These are phyloP conservation scores for Epinephelus awoara DNA, from an alignment of 2,797 vertebrate species.

Conservation along the genomic window DNA sequence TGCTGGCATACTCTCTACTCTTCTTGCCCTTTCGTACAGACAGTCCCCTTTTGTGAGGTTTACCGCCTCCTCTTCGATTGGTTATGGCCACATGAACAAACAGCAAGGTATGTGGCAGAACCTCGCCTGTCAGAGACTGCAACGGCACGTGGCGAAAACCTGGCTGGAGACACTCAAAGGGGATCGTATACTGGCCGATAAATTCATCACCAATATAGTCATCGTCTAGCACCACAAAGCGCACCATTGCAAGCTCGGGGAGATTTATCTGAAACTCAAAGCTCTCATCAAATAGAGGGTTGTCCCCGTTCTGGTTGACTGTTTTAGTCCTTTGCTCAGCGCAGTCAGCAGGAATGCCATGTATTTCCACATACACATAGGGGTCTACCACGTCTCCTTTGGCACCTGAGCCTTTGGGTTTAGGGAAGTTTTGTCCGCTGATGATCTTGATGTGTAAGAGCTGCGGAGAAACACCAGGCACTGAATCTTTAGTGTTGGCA, in stretches of 20 bases:
- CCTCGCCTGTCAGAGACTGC: slow-evolving; percentile 96
- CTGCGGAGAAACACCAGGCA: slow-evolving; percentile 97
- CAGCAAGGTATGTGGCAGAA: slow-evolving; percentile 92
- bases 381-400: slow-evolving; percentile 99
- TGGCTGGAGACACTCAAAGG: slow-evolving; percentile 98
- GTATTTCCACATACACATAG: slow-evolving; percentile 97
- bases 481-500: slow-evolving; percentile 97
- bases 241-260: slow-evolving; percentile 97
- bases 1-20: slow-evolving; percentile 94
- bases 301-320: slow-evolving; percentile 95
- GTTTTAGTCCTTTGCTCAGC: slow-evolving; percentile 98
- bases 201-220: slow-evolving; percentile 99
- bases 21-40: slow-evolving; percentile 96
- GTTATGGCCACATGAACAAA: slow-evolving; percentile 99
- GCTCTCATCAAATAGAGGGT: slow-evolving; percentile 98
- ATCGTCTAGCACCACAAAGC: slow-evolving; percentile 97
- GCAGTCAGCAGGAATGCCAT: slow-evolving; percentile 97
- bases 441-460: slow-evolving; percentile 99
- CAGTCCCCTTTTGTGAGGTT: slow-evolving; percentile 96
- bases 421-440: slow-evolving; percentile 98
- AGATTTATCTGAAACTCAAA: slow-evolving; percentile 99
- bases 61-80: slow-evolving; percentile 97
- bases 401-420: slow-evolving; percentile 98
- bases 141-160: slow-evolving; percentile 96
- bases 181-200: slow-evolving; percentile 97